Base-by-base conservation (phyloP, 1,140 invertebrate species). In the Stenopsyche tienmushanensis region DNA sequence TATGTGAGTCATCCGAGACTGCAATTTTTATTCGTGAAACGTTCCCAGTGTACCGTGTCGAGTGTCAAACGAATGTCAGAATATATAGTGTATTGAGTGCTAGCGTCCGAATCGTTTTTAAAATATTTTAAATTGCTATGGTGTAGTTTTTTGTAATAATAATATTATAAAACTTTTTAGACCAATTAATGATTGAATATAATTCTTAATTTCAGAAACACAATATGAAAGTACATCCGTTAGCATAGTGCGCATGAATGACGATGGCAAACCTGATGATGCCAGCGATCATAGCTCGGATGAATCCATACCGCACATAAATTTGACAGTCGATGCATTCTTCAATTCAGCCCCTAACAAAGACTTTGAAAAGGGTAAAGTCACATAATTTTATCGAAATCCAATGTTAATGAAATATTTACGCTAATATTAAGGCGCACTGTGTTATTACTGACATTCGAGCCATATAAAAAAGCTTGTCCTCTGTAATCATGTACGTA, bases 211-310 rank as follows among this genome's bases (percentile, higher is more conserved):
- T 8, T 8, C 17, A 67, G 68, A 64, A 62, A 72, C 67, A 26
- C 54, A 62, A 58, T 66, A 23, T 65, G 54, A 73, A 59, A 42
- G 65, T 67, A 68, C 62, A 53, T 64, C 66, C 53, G 72, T 75
- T 73, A 17, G 66, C 82, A 79, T 80, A 69, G 80, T 79, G 68
- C 77, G 81, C 49, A 73, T 80, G 47, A 54, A 69, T 41, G 64
- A 65, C 45, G 64, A 64, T 53, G 60, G 59, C 9, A 67, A 64
- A 63, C 62, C 69, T 1, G 62, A 66, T n/a, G 45, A 45, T 26
- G 65, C 66, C n/a, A 69, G 66, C 17, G 64, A 65, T 21, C 54
- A 66, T 39, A 68, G 65, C 24, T 70, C 62, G 18, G 69, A 65
- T 25, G 58, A 65, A 24, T 53, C 60, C 17, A 49, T 65, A 9